phyloP scores from a whole-genome alignment of 1,140 invertebrate genomes.

The Brachionus calyciflorus region DNA sequence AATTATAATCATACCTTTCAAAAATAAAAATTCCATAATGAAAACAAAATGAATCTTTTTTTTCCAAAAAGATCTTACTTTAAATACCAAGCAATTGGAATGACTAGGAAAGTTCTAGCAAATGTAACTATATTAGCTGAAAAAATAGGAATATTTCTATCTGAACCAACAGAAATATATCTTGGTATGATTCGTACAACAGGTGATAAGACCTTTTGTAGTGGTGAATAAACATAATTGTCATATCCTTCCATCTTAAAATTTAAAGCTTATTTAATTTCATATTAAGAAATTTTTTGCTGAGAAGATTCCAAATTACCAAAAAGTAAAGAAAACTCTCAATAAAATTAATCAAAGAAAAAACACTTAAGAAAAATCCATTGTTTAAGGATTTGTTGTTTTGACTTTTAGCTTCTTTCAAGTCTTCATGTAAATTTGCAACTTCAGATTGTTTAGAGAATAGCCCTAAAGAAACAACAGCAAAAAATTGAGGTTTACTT shows the following conservation, averaged over 20 bases:
- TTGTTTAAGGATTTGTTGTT: not conserved
- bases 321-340: conserved; percentile 5
- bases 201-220: conserved; percentile 27
- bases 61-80: no score
- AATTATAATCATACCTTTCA: conserved; percentile 50
- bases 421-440: not conserved
- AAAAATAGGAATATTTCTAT: conserved; percentile 49
- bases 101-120: conserved; percentile 51
- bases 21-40: not conserved
- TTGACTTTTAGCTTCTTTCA: not conserved
- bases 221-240: conserved; percentile 34
- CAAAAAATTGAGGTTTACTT: not conserved
- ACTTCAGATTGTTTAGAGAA: not conserved
- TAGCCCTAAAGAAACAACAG: not conserved
- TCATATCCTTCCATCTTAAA: conserved; percentile 40
- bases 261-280: not conserved
- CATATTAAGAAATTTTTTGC: not conserved
- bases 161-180: conserved; percentile 3
- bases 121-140: conserved; percentile 53
- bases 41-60: no score
- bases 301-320: not conserved
- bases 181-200: conserved; percentile 10
- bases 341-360: not conserved
- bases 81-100: conserved; percentile 52
- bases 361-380: not conserved